A percentile compares a stretch with the other conserved stretches of the same genome.
Evolutionary conservation across 2,797 vertebrate species (phyloP).

Genomic region (Amblyraja radiata): DNA sequence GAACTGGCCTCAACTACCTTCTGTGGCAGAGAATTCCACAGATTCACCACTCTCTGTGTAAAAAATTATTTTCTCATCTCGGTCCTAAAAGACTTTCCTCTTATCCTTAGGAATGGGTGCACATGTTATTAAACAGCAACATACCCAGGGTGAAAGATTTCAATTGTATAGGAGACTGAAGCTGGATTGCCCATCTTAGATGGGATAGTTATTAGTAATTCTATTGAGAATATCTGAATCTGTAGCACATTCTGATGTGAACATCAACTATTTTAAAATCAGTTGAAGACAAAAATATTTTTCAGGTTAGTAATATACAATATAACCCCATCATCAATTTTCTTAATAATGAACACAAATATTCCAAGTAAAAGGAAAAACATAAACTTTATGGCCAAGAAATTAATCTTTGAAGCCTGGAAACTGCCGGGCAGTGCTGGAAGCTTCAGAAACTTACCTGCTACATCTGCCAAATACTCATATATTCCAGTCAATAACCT

Average conservation of each 20-base stretch:
- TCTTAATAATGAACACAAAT: not conserved
- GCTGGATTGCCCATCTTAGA: no score
- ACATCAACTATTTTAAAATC: not conserved
- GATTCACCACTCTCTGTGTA: no score
- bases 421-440: not conserved
- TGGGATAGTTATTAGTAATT: no score
- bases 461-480: conserved; percentile 62
- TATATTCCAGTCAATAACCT: conserved; percentile 60
- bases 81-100: no score
- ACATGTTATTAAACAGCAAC: no score
- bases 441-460: conserved; percentile 53
- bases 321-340: not conserved
- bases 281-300: not conserved
- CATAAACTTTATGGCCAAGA: no score
- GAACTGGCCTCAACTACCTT: no score
- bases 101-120: no score
- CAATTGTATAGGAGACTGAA: no score
- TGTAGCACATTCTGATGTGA: not conserved
- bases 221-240: not conserved
- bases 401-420: not conserved
- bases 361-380: not conserved
- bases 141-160: no score
- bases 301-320: not conserved
- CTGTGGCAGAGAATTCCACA: no score
- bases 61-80: no score